These are phyloP conservation scores for Physella acuta DNA, from an alignment of 1,140 invertebrate species.

Conservation along the genomic window DNA sequence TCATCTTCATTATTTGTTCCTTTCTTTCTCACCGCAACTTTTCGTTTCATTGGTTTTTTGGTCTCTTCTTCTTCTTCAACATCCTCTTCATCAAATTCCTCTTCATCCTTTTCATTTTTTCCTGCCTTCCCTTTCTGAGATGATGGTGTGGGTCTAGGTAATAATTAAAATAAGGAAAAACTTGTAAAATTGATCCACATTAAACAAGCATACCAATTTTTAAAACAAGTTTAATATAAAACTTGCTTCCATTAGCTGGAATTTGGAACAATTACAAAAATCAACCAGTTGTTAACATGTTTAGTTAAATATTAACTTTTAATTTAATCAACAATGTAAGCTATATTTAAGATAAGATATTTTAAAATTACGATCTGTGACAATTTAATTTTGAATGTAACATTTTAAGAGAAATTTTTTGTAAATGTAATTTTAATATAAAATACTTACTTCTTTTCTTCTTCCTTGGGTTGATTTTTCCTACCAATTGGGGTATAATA, in stretches of 20 bases:
- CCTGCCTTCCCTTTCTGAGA: constrained; percentile 11
- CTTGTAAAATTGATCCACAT: too few species aligned
- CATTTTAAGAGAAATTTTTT: too few species aligned
- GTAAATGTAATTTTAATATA: too few species aligned
- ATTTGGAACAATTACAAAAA: too few species aligned
- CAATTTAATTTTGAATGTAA: background rate
- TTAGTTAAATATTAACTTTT: too few species aligned
- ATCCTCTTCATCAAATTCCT: background rate
- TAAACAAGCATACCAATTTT: background rate
- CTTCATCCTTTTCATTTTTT: constrained; percentile 17
- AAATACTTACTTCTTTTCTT: constrained; percentile 6
- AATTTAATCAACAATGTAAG: too few species aligned
- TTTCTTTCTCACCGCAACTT: constrained; percentile 26
- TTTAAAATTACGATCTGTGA: constrained; percentile 6
- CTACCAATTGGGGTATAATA: constrained; percentile 23
- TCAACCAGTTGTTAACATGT: too few species aligned
- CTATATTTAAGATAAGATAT: constrained; percentile 17
- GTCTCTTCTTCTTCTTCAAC: constrained; percentile 21
- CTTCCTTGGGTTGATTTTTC: constrained; percentile 16
- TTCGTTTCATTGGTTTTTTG: constrained; percentile 28
- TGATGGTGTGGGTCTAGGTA: constrained; percentile 14
- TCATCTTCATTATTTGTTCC: constrained; percentile 40
- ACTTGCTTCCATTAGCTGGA: too few species aligned
- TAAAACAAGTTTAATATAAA: too few species aligned
- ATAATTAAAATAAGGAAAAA: too few species aligned